phyloP scores from a whole-genome alignment of 2,113 vertebrate species.

The Ochotona princeps region DNA sequence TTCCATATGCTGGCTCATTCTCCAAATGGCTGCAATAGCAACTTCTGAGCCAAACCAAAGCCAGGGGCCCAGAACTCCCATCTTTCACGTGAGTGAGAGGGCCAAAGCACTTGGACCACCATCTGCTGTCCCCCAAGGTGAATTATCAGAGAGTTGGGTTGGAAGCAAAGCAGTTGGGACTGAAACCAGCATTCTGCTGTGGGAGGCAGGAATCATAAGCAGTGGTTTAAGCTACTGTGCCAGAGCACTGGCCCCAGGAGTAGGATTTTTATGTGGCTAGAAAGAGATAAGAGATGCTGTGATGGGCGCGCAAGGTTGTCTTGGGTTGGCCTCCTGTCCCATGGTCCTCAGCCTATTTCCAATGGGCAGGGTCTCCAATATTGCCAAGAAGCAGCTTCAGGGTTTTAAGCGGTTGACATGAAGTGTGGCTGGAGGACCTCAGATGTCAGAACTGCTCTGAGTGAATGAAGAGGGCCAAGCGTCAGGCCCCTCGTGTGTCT shows the following conservation, averaged over 20 bases:
- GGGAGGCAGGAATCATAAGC: too few relatives aligned
- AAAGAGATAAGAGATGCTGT: neutral
- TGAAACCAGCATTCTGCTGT: too few relatives aligned
- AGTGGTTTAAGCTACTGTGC: too few relatives aligned
- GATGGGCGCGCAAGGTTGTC: neutral
- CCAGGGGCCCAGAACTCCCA: neutral
- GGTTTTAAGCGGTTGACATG: neutral
- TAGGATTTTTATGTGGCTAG: neutral
- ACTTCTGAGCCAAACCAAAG: neutral
- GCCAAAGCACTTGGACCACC: too few relatives aligned
- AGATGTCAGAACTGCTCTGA: neutral
- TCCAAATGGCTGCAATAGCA: neutral
- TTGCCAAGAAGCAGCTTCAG: neutral
- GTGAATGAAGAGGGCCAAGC: neutral
- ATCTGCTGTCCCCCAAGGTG: too few relatives aligned
- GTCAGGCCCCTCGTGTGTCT: neutral
- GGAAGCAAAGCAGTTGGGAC: too few relatives aligned
- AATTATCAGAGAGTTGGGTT: too few relatives aligned
- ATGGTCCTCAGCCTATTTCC: neutral
- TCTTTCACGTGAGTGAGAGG: too few relatives aligned
- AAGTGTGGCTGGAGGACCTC: neutral
- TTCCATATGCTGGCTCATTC: neutral
- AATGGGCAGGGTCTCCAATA: neutral
- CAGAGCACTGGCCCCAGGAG: too few relatives aligned
- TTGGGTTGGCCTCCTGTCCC: neutral